Conservation (phyloP, 2,888 invertebrate genomes). For the Rhingia campestris region DNA sequence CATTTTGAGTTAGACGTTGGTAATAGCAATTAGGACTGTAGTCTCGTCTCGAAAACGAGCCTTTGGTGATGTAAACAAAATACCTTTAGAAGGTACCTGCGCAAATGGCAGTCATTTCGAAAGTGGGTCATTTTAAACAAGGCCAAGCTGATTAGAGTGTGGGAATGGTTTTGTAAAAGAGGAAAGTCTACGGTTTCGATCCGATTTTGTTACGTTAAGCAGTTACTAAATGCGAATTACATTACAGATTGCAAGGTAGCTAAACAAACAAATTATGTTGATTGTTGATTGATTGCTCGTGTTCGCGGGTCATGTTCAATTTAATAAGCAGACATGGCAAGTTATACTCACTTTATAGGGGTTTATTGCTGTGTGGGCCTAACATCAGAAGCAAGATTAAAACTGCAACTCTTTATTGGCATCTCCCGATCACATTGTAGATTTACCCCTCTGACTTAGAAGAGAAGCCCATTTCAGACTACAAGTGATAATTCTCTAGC, state of each 20-base stretch:
- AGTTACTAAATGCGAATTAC: not conserved
- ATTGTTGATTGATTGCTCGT: too few species aligned
- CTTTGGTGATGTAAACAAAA: conserved; percentile 15
- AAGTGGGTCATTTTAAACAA: conserved; percentile 30
- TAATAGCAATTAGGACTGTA: conserved; percentile 18
- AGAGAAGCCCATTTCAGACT: too few species aligned
- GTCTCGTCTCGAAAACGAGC: conserved; percentile 8
- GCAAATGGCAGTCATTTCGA: conserved; percentile 3
- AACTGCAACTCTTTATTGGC: too few species aligned
- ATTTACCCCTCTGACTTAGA: too few species aligned
- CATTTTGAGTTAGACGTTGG: conserved; percentile 1
- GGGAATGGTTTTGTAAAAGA: conserved; percentile 14
- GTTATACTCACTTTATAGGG: too few species aligned
- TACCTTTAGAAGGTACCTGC: not conserved
- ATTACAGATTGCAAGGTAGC: not conserved
- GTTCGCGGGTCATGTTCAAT: too few species aligned
- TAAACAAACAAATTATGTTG: too few species aligned
- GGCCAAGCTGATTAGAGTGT: not conserved
- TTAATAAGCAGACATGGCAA: too few species aligned
- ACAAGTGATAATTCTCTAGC: too few species aligned
- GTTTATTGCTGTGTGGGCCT: too few species aligned
- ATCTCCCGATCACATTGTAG: too few species aligned
- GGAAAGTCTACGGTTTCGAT: conserved; percentile 2
- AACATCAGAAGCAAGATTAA: too few species aligned
- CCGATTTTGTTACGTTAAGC: not conserved